Evolutionary conservation across 2,113 vertebrate genomes (phyloP).

Genomic region (Lepus timidus): DNA sequence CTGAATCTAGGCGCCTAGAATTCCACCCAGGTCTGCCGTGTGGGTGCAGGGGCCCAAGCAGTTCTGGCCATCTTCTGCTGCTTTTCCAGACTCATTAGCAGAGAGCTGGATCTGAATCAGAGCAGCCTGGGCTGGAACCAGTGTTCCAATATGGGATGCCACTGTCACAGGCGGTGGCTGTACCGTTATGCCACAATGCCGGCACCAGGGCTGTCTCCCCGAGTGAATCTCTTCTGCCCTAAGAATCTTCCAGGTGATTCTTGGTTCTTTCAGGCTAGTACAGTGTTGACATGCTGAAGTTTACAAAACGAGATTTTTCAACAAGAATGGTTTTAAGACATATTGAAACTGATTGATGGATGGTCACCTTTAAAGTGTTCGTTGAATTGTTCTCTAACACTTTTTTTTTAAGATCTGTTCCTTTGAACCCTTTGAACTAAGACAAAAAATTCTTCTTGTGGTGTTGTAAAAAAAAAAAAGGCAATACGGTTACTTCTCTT

Average conservation of each 20-base stretch:
- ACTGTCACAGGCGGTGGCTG: too few species aligned
- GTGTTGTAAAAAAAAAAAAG: background rate
- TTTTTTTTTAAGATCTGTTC: background rate
- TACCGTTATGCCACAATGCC: too few species aligned
- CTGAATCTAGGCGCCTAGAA: too few species aligned
- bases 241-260: background rate
- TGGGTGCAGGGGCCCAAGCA: too few species aligned
- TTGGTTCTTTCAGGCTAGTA: background rate
- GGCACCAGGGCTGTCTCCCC: background rate
- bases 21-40: too few species aligned
- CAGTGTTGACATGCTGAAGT: background rate
- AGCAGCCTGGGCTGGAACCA: too few species aligned
- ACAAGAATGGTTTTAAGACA: constrained; percentile 5
- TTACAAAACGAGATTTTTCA: constrained; percentile 49
- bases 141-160: too few species aligned
- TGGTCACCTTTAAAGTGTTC: constrained; percentile 1
- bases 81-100: too few species aligned
- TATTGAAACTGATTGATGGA: background rate
- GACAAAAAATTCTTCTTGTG: background rate
- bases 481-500: background rate
- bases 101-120: too few species aligned
- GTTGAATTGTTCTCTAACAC: background rate
- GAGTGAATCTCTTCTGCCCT: background rate
- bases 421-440: background rate
- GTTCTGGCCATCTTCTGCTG: too few species aligned